A percentile compares a stretch with the other conserved stretches of the same genome.
These are phyloP conservation scores for Hydroisotoma schaefferi DNA, from an alignment of 2,888 invertebrate species.

Conservation along the genomic window DNA sequence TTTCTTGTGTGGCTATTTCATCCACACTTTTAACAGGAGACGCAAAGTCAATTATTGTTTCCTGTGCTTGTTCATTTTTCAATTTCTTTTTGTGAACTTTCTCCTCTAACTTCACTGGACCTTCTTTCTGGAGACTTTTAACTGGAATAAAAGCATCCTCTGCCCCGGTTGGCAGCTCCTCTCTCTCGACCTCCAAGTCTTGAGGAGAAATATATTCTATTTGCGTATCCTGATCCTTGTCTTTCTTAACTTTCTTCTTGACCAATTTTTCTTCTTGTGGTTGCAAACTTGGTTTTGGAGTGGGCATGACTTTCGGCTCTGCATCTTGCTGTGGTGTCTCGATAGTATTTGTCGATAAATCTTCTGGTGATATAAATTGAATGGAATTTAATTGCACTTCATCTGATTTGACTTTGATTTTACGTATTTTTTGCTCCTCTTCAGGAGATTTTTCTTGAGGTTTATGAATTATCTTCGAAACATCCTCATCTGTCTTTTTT, in stretches of 20 bases:
- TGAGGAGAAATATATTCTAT: constrained; percentile 9
- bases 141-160: background rate
- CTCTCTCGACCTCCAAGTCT: background rate
- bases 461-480: background rate
- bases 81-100: constrained; percentile 1
- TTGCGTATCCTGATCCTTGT: background rate
- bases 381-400: background rate
- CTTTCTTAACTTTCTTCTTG: constrained; percentile 16
- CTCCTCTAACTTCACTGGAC: background rate
- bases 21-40: background rate
- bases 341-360: background rate
- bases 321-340: background rate
- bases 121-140: background rate
- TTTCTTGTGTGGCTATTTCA: background rate
- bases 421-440: background rate
- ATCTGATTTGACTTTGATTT: background rate
- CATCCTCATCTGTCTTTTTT: constrained; percentile 6
- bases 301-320: background rate
- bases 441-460: constrained; percentile 5
- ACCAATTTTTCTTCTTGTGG: background rate
- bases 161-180: background rate
- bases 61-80: background rate
- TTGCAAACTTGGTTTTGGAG: background rate
- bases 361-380: background rate
- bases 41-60: background rate